These are phyloP conservation scores for Ariolimax columbianus DNA, from an alignment of 2,888 invertebrate species.

Conservation along the genomic window DNA sequence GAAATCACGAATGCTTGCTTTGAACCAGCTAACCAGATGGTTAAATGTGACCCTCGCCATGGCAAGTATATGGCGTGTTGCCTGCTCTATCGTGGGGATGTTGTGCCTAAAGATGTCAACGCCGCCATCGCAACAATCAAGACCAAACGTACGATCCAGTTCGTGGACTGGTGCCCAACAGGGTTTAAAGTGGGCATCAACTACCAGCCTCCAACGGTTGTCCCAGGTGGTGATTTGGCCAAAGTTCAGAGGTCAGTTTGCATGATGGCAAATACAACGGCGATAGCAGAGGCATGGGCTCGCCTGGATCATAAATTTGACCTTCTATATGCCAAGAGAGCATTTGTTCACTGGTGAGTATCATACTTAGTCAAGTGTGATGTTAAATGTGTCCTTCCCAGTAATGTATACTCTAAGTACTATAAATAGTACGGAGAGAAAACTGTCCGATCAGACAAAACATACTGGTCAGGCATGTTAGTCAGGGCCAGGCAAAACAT, in stretches of 20 bases:
- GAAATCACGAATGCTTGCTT: constrained; percentile 70
- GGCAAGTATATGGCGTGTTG: constrained; percentile 29
- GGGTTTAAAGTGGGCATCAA: constrained; percentile 85
- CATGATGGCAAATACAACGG: constrained; percentile 44
- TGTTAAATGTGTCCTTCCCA: no score
- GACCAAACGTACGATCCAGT: constrained; percentile 73
- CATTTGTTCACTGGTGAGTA: constrained; percentile 43
- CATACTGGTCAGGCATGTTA: no score
- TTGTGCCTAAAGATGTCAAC: constrained; percentile 76
- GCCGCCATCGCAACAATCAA: constrained; percentile 74
- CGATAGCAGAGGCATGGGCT: constrained; percentile 44
- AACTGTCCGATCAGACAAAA: no score
- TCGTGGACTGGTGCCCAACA: constrained; percentile 72
- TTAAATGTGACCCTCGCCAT: constrained; percentile 13
- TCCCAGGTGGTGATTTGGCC: constrained; percentile 47
- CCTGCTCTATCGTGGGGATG: constrained; percentile 63
- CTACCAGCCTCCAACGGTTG: constrained; percentile 82
- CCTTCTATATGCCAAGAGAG: constrained; percentile 43
- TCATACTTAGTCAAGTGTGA: no score
- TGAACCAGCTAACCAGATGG: constrained; percentile 60
- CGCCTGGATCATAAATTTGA: constrained; percentile 44
- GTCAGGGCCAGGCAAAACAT: no score
- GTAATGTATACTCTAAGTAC: no score
- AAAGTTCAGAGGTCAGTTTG: constrained; percentile 43
- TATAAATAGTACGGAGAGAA: no score